Conservation (phyloP, 2,797 vertebrate genomes). For the Notamacropus eugenii region DNA sequence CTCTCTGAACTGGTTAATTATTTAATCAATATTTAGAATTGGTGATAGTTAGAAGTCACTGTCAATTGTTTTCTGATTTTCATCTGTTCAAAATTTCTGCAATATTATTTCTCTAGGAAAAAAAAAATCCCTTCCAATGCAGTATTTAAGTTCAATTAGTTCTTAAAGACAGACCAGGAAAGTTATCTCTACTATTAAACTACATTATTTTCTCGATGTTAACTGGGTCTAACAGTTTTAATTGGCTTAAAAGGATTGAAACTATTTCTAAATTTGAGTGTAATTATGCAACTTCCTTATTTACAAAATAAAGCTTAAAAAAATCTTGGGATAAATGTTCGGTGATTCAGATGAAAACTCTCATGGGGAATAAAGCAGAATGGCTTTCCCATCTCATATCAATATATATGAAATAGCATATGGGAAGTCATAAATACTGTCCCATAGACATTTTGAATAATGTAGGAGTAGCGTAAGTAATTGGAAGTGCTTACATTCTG, state of each 20-base stretch:
- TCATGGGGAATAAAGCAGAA: background rate
- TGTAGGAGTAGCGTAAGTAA: constrained; percentile 79
- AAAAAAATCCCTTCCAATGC: background rate
- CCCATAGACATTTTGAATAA: constrained; percentile 76
- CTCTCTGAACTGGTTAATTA: background rate
- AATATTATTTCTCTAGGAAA: background rate
- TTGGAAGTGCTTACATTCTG: constrained; percentile 72
- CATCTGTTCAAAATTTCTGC: background rate
- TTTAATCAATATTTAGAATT: background rate
- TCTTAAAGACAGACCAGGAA: background rate
- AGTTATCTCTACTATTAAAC: background rate
- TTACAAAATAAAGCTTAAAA: background rate
- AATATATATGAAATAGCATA: constrained; percentile 49
- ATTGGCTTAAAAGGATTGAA: constrained; percentile 11
- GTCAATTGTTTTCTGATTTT: background rate
- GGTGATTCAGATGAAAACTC: background rate
- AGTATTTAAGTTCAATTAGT: background rate
- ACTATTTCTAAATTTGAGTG: background rate
- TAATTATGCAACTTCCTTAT: background rate
- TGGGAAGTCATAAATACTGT: constrained; percentile 67
- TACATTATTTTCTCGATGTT: background rate
- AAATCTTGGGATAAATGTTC: accelerated
- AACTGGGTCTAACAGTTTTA: background rate
- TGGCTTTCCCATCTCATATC: constrained; percentile 50
- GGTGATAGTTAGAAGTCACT: background rate